Conservation (phyloP, 2,797 vertebrate genomes). For the Squalus acanthias region DNA sequence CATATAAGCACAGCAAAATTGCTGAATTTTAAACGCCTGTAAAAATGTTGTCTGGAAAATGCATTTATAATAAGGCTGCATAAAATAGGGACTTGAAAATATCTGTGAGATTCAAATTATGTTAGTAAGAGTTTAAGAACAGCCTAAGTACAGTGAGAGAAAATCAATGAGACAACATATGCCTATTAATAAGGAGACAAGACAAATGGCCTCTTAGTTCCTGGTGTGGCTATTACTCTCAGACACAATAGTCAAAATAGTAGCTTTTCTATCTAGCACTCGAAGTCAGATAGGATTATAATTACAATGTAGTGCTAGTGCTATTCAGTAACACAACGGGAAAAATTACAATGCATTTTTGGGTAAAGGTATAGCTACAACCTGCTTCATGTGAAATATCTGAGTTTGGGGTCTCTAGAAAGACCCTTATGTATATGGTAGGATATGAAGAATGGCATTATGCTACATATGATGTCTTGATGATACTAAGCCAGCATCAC, state of each 20-base stretch:
- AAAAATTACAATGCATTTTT: neutral
- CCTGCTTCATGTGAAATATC: neutral
- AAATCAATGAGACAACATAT: neutral
- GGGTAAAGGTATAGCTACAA: neutral
- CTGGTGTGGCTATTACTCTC: neutral
- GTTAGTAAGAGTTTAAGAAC: neutral
- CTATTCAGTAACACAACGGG: neutral
- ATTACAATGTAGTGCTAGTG: neutral
- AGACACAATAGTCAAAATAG: neutral
- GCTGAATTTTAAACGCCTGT: neutral
- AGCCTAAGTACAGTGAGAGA: neutral
- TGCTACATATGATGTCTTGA: neutral
- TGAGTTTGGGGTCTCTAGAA: neutral
- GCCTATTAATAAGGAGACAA: neutral
- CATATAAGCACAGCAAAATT: neutral
- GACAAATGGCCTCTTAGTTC: neutral
- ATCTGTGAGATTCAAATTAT: neutral
- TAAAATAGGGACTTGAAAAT: neutral
- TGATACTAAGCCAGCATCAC: neutral
- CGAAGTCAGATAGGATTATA: neutral
- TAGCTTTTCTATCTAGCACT: neutral
- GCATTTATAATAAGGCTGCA: neutral
- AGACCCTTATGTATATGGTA: neutral
- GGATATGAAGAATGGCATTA: neutral
- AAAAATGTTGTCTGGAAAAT: neutral